Base-by-base conservation (phyloP, 2,888 invertebrate genomes). In the Serrognathus titanus region DNA sequence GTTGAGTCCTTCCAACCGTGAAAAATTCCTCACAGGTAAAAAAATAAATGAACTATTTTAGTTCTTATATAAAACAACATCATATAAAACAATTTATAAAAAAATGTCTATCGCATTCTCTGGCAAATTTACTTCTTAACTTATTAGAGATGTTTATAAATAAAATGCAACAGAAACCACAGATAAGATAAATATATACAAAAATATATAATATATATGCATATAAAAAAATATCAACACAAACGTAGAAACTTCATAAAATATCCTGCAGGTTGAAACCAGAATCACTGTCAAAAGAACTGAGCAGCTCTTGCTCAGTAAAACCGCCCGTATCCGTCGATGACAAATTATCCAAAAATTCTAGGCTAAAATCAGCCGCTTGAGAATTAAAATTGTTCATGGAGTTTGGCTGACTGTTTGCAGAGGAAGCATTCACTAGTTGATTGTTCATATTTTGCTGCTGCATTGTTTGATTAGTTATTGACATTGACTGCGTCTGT, bases 301-400 rank as follows among this genome's bases (percentile, higher is more conserved):
- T 92, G 68, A 92, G 82, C 62, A 92, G 79, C 73, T 92, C 92
- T 75, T 92, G 90, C 57, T 91, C 90, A 68, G 89, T 87, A 77
- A 90, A 87, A 71, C 85, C 86, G 71, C 84, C 84, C 58, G 89
- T 84, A 76, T 93, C 92, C 50, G 84, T 83, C 66, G 88, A 81
- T 54, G 88, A 87, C 75, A 93, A 83, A 79, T 88, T 89, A 76
- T 93, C 93, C 60, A 92, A 83, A 80, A 92, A 91, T 81, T 93
- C 92, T 68, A 93, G 84, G 76, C 86, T 88, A 77, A 93, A 89
- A 78, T 92, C 90, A 5, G 79, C 73, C 7, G 82, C 74, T 60
- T 82, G 76, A 54, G 80, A 79, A 60, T 80, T 81, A 51, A 80
- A 74, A 71, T 79, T 82, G 69, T 80, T 78, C 69, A 81, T 75